Conservation (phyloP, 2,888 invertebrate species). For the Drosophila acutilabella region DNA sequence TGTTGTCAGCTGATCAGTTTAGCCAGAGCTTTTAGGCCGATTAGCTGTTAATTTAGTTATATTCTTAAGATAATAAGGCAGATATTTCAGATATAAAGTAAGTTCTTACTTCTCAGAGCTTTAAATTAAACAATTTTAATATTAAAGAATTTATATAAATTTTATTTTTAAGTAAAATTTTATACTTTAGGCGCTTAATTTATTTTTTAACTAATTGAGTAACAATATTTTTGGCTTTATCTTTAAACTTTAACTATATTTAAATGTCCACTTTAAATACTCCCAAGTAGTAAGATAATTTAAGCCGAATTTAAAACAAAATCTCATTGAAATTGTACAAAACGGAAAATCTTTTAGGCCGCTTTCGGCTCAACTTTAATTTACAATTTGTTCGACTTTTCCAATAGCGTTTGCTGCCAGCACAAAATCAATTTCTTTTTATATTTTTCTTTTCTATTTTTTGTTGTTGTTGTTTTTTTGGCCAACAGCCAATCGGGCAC, state of each 20-base stretch:
- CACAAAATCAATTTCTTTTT: slow-evolving; percentile 18
- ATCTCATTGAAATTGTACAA: neutral
- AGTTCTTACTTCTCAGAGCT: too few relatives aligned
- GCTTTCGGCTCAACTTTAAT: slow-evolving; percentile 26
- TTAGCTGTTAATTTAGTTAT: slow-evolving; percentile 25
- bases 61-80: neutral
- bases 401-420: slow-evolving; percentile 12
- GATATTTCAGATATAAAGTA: too few relatives aligned
- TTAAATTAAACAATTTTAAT: slow-evolving; percentile 15
- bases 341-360: slow-evolving; percentile 1
- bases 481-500: slow-evolving; percentile 64
- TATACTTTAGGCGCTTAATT: too few relatives aligned
- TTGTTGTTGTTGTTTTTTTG: slow-evolving; percentile 33
- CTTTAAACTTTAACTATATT: too few relatives aligned
- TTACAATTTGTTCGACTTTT: slow-evolving; percentile 43
- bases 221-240: too few relatives aligned
- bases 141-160: neutral
- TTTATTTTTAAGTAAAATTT: too few relatives aligned
- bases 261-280: too few relatives aligned
- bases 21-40: slow-evolving; percentile 1
- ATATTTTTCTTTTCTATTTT: slow-evolving; percentile 20
- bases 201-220: too few relatives aligned
- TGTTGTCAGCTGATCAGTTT: slow-evolving; percentile 20
- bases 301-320: too few relatives aligned
- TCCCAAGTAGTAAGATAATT: too few relatives aligned